Evolutionary conservation across 2,888 invertebrate species (phyloP).

Genomic region (Mellilla xanthometata): DNA sequence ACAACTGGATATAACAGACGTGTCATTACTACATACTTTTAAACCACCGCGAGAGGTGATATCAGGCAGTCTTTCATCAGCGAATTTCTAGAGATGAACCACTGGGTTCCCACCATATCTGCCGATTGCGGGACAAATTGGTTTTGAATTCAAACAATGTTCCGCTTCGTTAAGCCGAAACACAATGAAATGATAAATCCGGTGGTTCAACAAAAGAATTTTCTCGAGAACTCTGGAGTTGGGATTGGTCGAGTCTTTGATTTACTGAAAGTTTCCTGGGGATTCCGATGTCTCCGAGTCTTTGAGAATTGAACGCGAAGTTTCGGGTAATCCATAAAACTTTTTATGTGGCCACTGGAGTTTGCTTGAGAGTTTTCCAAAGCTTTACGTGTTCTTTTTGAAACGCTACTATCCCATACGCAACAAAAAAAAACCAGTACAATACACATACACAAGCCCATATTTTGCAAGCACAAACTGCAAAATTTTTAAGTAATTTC

Average conservation of each 20-base stretch:
- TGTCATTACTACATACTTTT: too few species aligned
- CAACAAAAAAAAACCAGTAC: too few species aligned
- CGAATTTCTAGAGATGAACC: too few species aligned
- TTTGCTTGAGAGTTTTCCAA: slow-evolving; percentile 9
- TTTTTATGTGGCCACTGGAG: slow-evolving; percentile 11
- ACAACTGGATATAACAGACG: too few species aligned
- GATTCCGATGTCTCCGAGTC: slow-evolving; percentile 20
- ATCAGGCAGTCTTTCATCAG: too few species aligned
- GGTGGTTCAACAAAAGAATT: slow-evolving; percentile 17
- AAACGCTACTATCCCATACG: too few species aligned
- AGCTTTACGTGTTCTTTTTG: slow-evolving; percentile 7
- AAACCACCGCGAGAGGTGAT: too few species aligned
- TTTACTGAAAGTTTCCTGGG: slow-evolving; percentile 17
- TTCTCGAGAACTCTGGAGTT: slow-evolving; percentile 9
- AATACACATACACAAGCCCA: too few species aligned
- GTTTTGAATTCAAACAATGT: slow-evolving; percentile 24
- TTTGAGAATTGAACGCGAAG: slow-evolving; percentile 14
- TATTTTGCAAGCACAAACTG: too few species aligned
- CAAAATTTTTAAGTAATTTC: too few species aligned
- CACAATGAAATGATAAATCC: slow-evolving; percentile 24
- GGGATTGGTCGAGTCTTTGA: slow-evolving; percentile 15
- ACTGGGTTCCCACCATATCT: not conserved
- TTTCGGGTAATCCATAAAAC: slow-evolving; percentile 19
- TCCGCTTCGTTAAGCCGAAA: slow-evolving; percentile 21
- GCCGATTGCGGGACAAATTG: slow-evolving; percentile 13